phyloP scores from a whole-genome alignment of 30 jellyfish, hydroid and myxozoan genomes.

The Hydractinia echinata region DNA sequence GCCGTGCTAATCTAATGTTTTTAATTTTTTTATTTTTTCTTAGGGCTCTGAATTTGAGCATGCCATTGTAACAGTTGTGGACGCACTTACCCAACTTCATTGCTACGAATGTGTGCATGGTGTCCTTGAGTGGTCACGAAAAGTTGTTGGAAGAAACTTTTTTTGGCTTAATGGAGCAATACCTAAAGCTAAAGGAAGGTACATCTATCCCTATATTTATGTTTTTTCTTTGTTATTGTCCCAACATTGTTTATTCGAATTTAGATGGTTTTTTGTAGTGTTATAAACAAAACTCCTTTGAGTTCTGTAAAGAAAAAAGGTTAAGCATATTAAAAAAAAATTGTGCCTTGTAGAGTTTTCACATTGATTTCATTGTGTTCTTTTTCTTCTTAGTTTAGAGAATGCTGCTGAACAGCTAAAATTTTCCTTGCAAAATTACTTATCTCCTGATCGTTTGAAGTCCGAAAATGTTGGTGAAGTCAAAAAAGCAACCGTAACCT shows the following conservation, averaged over 20 bases:
- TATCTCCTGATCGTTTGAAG: conserved; percentile 77
- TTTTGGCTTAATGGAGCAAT: conserved; percentile 79
- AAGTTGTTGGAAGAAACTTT: conserved; percentile 76
- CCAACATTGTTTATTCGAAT: too few relatives aligned
- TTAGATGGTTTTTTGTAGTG: too few relatives aligned
- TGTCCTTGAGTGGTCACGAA: conserved; percentile 87
- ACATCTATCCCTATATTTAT: not conserved
- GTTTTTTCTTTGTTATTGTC: too few relatives aligned
- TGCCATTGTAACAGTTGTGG: conserved; percentile 76
- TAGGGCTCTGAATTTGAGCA: conserved; percentile 95
- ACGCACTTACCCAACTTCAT: conserved; percentile 63
- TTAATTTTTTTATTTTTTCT: not conserved
- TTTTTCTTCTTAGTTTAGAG: conserved; percentile 43
- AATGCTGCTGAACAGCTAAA: conserved; percentile 74
- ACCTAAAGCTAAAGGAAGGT: conserved; percentile 89
- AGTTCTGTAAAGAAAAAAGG: too few relatives aligned
- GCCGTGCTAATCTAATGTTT: too few relatives aligned
- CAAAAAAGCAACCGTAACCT: conserved; percentile 63
- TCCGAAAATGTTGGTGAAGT: conserved; percentile 59
- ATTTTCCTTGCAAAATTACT: conserved; percentile 52
- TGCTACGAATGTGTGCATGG: conserved; percentile 90
- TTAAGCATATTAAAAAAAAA: too few relatives aligned
- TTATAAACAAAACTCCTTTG: too few relatives aligned
- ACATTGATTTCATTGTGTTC: too few relatives aligned
- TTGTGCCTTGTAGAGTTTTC: too few relatives aligned